phyloP scores from a whole-genome alignment of 2,113 vertebrate species.

The Zosterops japonicus region DNA sequence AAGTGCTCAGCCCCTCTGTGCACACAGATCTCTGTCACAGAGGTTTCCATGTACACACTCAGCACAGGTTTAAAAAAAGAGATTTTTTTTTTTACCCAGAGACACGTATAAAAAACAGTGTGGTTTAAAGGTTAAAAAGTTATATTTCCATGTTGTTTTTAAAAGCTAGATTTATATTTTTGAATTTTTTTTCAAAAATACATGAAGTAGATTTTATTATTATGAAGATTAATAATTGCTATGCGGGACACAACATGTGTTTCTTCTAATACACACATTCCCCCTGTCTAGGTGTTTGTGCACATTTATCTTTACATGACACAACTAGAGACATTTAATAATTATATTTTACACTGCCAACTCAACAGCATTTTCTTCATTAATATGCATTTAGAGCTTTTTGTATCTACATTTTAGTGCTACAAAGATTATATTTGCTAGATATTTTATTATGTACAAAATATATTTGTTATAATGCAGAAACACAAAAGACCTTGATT shows the following conservation, averaged over 20 bases:
- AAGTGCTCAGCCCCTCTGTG: neutral
- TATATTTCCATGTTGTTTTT: neutral
- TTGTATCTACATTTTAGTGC: neutral
- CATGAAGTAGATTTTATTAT: neutral
- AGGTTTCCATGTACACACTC: neutral
- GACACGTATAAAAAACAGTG: rapidly evolving
- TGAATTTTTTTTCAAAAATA: neutral
- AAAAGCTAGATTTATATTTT: neutral
- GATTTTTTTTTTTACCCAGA: neutral
- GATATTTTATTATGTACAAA: neutral
- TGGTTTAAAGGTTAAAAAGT: neutral
- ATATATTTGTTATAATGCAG: no score
- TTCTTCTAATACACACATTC: neutral
- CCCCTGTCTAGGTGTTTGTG: rapidly evolving
- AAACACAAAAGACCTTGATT: neutral
- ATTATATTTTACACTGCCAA: neutral
- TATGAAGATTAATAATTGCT: neutral
- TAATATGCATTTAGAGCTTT: neutral
- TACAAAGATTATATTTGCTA: neutral
- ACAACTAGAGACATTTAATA: neutral
- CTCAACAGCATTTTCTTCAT: neutral
- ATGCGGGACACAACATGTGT: rapidly evolving
- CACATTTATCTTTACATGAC: no score
- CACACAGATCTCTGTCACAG: neutral
- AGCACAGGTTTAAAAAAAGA: neutral